Percentiles rank a stretch among this genome's conserved stretches.
phyloP scores from a whole-genome alignment of 2,888 invertebrate genomes.

The Xiphydria camelus region DNA sequence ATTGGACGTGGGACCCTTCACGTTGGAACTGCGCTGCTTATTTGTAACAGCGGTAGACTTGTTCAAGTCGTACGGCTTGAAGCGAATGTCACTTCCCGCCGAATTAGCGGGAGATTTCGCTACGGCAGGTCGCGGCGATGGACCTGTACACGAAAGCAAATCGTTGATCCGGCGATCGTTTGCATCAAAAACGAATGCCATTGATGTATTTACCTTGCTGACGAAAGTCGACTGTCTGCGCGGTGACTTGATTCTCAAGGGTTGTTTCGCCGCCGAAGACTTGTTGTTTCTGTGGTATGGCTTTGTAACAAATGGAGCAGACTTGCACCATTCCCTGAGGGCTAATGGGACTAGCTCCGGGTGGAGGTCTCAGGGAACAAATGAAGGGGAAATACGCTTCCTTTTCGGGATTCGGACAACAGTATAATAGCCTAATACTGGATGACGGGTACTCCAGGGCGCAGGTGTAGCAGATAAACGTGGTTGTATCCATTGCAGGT shows the following conservation, averaged over 20 bases:
- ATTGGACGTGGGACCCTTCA: slow-evolving; percentile 47
- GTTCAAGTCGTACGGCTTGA: slow-evolving; percentile 65
- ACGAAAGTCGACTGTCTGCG: slow-evolving; percentile 43
- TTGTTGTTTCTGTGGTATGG: slow-evolving; percentile 76
- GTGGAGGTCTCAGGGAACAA: slow-evolving; percentile 75
- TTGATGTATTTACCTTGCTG: slow-evolving; percentile 39
- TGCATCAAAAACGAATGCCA: no score
- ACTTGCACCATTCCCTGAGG: slow-evolving; percentile 89
- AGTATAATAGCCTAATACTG: slow-evolving; percentile 80
- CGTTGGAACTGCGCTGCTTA: slow-evolving; percentile 58
- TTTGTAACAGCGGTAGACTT: slow-evolving; percentile 55
- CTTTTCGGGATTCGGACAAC: slow-evolving; percentile 80
- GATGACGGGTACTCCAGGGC: slow-evolving; percentile 79
- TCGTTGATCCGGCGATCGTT: no score
- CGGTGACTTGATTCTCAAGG: slow-evolving; percentile 57
- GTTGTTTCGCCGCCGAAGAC: slow-evolving; percentile 70
- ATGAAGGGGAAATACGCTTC: slow-evolving; percentile 92
- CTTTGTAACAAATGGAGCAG: slow-evolving; percentile 84
- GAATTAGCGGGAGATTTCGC: slow-evolving; percentile 63
- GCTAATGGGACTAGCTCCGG: slow-evolving; percentile 86
- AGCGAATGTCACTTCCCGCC: slow-evolving; percentile 63
- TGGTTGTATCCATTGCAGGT: slow-evolving; percentile 66
- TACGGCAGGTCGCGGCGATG: slow-evolving; percentile 58
- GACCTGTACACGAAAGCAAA: slow-evolving; percentile 27
- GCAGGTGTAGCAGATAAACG: slow-evolving; percentile 89